A percentile compares a stretch with the other conserved stretches of the same genome.
Evolutionary conservation across 2,888 invertebrate species (phyloP).

Genomic region (Bursaphelenchus okinawaensis): DNA sequence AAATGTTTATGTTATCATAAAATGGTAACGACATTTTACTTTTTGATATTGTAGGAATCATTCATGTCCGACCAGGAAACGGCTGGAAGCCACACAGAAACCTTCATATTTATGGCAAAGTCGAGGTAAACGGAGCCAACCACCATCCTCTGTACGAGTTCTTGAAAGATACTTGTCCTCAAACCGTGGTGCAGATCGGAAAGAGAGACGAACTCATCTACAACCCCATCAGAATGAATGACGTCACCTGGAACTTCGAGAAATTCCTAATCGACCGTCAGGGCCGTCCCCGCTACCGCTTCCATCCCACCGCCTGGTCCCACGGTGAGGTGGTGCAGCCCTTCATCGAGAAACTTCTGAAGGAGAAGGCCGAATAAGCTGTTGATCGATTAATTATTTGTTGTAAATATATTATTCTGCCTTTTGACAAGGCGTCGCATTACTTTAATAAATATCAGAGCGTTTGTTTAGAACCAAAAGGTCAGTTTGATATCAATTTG

Average conservation of each 20-base stretch:
- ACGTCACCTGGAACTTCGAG: constrained; percentile 58
- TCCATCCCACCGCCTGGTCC: constrained; percentile 57
- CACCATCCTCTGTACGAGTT: constrained; percentile 58
- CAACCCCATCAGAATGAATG: constrained; percentile 51
- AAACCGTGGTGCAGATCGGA: constrained; percentile 54
- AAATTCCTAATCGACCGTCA: constrained; percentile 55
- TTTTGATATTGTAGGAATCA: constrained; percentile 23
- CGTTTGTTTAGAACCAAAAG: background rate
- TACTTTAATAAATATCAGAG: background rate
- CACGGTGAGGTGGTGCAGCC: constrained; percentile 53
- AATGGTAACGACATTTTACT: background rate
- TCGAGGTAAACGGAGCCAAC: constrained; percentile 57
- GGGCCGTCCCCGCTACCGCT: constrained; percentile 56
- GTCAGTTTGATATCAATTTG: background rate
- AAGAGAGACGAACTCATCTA: constrained; percentile 55
- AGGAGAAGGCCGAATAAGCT: constrained; percentile 18
- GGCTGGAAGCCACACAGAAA: constrained; percentile 56
- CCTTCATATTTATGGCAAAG: constrained; percentile 57
- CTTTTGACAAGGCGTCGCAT: background rate
- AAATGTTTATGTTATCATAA: background rate
- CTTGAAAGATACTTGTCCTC: constrained; percentile 57
- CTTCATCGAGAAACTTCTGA: constrained; percentile 46
- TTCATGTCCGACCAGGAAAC: constrained; percentile 55
- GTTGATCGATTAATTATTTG: constrained; percentile 1
- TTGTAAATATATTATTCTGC: background rate